Base-by-base conservation (phyloP, 2,888 invertebrate species). In the Leptopilina syphax region DNA sequence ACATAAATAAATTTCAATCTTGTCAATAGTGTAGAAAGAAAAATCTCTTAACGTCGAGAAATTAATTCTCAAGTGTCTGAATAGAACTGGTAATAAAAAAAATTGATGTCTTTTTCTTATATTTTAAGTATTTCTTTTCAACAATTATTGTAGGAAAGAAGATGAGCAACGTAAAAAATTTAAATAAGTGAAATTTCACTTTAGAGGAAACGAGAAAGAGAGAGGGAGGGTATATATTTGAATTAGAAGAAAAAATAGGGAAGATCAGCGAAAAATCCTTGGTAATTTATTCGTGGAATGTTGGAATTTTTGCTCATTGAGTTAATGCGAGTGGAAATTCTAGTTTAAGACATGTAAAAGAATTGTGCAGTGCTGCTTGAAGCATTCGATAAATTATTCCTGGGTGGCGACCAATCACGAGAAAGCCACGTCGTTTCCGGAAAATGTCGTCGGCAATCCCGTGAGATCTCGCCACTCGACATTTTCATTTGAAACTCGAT, bases 351-450 rank as follows among this genome's bases (percentile, higher is more conserved):
- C 68, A n/a, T 24, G 47, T 10, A 24, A 50, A 68, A 12, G 68
- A 68, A 50, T 68, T 68, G 68, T 44, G 47, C 68, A 47, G 34
- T 6, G 24, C 47, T 47, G 47, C 68, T 47, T 50, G 44, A 68
- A 68, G 47, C 44, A 24, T 66, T 50, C 68, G 47, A 68, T 68
- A 68, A 68, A 68, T 68, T 68, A 68, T 68, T 68, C 68, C 68
- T 68, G 68, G 18, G 1, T 44, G 41, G 41, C 68, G 68, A 50
- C 68, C 68, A 68, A 68, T 68, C 68, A 10, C 47, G 68, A 68
- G 47, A 68, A 68, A 68, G 68, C 68, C 68, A 50, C 68, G 47
- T 68, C 68, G 47, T 68, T 24, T 10, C 47, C 68, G 68, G 47
- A 47, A 68, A 68, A 68, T 47, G 68, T 68, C 68, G 47, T 50